A percentile compares a stretch with the other conserved stretches of the same genome.
phyloP scores from a whole-genome alignment of 2,888 invertebrate genomes.

The Euzetes globulus region DNA sequence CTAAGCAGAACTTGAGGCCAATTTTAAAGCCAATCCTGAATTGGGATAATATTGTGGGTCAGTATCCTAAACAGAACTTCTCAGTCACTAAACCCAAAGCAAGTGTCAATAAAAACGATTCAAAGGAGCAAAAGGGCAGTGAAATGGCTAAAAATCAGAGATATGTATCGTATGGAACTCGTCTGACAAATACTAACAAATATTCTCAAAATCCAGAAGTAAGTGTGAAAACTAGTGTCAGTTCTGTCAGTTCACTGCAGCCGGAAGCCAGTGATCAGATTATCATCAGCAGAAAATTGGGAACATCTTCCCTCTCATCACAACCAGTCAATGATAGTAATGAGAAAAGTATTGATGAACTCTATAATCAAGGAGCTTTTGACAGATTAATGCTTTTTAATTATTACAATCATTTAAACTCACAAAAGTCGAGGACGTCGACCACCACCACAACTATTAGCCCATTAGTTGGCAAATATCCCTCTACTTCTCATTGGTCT shows the following conservation, averaged over 20 bases:
- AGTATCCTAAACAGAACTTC: not conserved
- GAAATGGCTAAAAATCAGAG: not conserved
- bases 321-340: not conserved
- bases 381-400: conserved; percentile 16
- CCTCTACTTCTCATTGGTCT: conserved; percentile 10
- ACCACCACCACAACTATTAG: conserved; percentile 5
- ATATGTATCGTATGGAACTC: not conserved
- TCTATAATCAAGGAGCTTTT: conserved; percentile 12
- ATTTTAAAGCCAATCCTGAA: not conserved
- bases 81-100: not conserved
- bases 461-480: not conserved
- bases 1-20: not conserved
- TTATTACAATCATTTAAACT: conserved; percentile 4
- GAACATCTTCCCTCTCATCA: not conserved
- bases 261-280: conserved; percentile 6
- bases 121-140: not conserved
- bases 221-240: conserved; percentile 2
- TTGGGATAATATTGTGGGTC: conserved; percentile 2
- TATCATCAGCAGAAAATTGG: not conserved
- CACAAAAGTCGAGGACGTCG: not conserved
- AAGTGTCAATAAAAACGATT: not conserved
- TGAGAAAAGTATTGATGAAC: not conserved
- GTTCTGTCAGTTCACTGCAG: conserved; percentile 4
- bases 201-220: not conserved
- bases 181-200: not conserved